phyloP scores from a whole-genome alignment of 2,113 vertebrate species.

The Proterorhinus semilunaris region DNA sequence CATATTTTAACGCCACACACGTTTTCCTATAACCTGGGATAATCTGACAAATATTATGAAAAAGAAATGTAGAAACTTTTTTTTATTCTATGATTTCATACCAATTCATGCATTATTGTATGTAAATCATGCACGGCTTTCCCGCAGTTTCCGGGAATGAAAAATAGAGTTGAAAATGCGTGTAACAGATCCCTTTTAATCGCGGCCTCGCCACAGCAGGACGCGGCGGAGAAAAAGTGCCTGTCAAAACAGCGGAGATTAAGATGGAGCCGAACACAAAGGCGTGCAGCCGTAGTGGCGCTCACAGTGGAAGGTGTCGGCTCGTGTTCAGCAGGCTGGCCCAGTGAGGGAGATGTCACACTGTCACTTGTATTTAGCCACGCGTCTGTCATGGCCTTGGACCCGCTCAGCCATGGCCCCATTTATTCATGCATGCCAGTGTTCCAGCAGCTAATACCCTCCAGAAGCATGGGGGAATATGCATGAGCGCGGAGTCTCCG shows the following conservation, averaged over 20 bases:
- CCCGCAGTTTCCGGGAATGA: not conserved
- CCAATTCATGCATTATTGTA: not conserved
- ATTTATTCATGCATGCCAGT: constrained; percentile 49
- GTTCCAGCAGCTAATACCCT: constrained; percentile 38
- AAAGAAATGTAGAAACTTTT: too few species aligned
- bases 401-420: constrained; percentile 39
- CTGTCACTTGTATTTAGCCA: constrained; percentile 41
- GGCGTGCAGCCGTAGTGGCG: not conserved
- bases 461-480: constrained; percentile 35
- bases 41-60: too few species aligned
- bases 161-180: constrained; percentile 3
- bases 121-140: not conserved
- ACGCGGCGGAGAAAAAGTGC: not conserved
- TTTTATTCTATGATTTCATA: too few species aligned
- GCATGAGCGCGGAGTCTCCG: constrained; percentile 21
- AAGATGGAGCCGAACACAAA: constrained; percentile 18
- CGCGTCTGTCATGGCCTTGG: constrained; percentile 27
- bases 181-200: not conserved
- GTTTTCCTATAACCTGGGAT: too few species aligned
- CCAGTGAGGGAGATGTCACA: constrained; percentile 44
- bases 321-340: not conserved
- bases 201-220: constrained; percentile 13
- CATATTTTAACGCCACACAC: too few species aligned
- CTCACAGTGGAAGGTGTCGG: constrained; percentile 9
- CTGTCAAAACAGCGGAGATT: constrained; percentile 21